These are phyloP conservation scores for Syrmaticus mikado DNA, from an alignment of 2,113 vertebrate genomes.

Conservation along the genomic window DNA sequence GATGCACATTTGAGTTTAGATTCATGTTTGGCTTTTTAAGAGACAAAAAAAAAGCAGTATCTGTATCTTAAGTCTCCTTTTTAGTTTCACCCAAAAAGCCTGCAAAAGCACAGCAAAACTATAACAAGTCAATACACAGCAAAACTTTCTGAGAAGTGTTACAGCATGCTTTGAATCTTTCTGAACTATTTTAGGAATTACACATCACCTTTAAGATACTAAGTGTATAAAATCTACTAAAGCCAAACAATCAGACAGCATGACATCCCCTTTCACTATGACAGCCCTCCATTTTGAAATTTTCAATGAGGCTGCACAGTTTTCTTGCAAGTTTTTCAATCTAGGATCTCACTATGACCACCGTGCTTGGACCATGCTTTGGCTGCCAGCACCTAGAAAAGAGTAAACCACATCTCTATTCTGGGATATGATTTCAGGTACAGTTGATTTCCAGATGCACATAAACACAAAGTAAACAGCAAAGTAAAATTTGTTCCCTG, in stretches of 20 bases:
- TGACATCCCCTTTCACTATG: not conserved
- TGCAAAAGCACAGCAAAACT: not conserved
- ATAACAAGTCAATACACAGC: not conserved
- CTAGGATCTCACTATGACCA: not conserved
- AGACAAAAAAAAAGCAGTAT: not conserved
- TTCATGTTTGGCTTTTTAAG: not conserved
- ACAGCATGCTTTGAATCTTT: not conserved
- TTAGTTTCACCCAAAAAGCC: not conserved
- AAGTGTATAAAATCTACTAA: not conserved
- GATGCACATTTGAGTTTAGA: not conserved
- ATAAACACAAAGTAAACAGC: not conserved
- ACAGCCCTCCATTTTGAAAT: not conserved
- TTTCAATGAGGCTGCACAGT: not conserved
- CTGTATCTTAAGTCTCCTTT: not conserved
- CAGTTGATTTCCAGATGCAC: not conserved
- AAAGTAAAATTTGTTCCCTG: not conserved
- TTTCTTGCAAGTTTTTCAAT: not conserved
- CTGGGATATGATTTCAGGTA: not conserved
- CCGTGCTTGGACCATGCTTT: not conserved
- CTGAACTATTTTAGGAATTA: not conserved
- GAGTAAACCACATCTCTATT: not conserved
- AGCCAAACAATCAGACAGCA: not conserved
- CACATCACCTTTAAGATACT: not conserved
- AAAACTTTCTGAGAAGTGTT: not conserved
- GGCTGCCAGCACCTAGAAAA: not conserved